Evolutionary conservation across 2,113 vertebrate genomes (phyloP), one percentile per base, ranked within the genome.

Genomic region (Gymnogyps californianus): DNA sequence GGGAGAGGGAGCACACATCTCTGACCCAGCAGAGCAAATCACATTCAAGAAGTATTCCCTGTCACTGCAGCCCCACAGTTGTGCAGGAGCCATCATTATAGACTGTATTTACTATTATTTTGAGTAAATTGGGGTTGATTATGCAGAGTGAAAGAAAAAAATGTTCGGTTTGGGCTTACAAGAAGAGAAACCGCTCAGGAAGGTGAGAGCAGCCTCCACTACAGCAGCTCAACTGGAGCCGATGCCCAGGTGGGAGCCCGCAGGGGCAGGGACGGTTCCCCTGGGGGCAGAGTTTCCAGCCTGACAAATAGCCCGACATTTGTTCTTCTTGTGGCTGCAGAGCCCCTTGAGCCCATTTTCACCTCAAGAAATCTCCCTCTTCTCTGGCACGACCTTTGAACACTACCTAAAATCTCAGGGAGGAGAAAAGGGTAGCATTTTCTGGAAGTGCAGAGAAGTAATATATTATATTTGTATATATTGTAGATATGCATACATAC

Each of bases 361-460:
- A 93, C 87, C 79, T 62, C 71, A 13, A 90, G 62, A 57, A 62
- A 78, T 78, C 36, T 46, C 88, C 85, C 64, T 97, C 38, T 95
- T 93, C 89, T 89, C 77, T 59, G 46, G 21, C 62, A 67, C 51
- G 32, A 51, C 77, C 84, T 95, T 83, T 65, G 24, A 47, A 59
- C 52, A 77, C 40, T 22, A 81, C 80, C 42, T 89, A 67, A 89
- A 94, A 44, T 46, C 40, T 77, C 42, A 28, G 26, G 24, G 24
- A 51, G 22, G 15, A 87, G 32, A 67, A 93, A 90, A 55, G 47
- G 18, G 20, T n/a, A 93, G 65, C 13, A 13, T 21, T 89, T 94
- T 72, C 72, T 83, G 18, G 7, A 81, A 92, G 55, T 17, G 20
- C 36, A 58, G 10, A 67, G 65, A 66, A 84, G 57, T 24, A 31